These are phyloP conservation scores for Yponomeuta evonymella DNA, from an alignment of 2,888 invertebrate species.

Conservation along the genomic window DNA sequence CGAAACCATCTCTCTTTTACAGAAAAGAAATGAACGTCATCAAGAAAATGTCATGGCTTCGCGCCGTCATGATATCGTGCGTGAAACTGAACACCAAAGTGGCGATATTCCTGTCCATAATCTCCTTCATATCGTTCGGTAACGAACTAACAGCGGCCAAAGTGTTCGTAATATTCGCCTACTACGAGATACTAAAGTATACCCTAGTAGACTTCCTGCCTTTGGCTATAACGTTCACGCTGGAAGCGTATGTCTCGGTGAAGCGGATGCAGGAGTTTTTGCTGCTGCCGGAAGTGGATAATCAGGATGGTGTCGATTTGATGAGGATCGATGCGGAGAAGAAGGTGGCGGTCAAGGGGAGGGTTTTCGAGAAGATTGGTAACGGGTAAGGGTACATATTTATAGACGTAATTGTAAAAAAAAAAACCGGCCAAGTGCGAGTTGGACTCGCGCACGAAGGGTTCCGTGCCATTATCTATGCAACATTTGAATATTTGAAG, in stretches of 20 bases:
- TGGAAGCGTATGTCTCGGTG: constrained; percentile 86
- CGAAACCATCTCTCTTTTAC: constrained; percentile 25
- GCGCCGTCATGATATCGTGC: constrained; percentile 81
- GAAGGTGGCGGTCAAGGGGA: constrained; percentile 30
- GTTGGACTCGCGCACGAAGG: no score
- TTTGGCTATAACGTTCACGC: constrained; percentile 83
- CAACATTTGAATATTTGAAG: no score
- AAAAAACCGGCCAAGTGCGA: no score
- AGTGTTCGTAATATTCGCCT: constrained; percentile 86
- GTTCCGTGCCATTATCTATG: no score
- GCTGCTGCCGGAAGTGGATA: constrained; percentile 55
- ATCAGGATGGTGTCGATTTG: constrained; percentile 54
- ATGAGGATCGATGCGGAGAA: constrained; percentile 44
- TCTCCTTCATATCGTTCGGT: constrained; percentile 80
- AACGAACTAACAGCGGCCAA: constrained; percentile 83
- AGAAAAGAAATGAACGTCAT: constrained; percentile 83
- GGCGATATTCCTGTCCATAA: constrained; percentile 84
- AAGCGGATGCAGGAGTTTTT: constrained; percentile 82
- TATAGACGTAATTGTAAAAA: no score
- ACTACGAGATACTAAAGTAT: constrained; percentile 87
- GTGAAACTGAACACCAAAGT: constrained; percentile 87
- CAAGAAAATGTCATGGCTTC: constrained; percentile 79
- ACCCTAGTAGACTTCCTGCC: constrained; percentile 89
- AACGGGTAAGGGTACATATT: constrained; percentile 49
- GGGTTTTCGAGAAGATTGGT: constrained; percentile 65